Percentiles rank a stretch among this genome's conserved stretches.
Conservation (phyloP, 2,888 invertebrate genomes). For the Apamea sordens region DNA sequence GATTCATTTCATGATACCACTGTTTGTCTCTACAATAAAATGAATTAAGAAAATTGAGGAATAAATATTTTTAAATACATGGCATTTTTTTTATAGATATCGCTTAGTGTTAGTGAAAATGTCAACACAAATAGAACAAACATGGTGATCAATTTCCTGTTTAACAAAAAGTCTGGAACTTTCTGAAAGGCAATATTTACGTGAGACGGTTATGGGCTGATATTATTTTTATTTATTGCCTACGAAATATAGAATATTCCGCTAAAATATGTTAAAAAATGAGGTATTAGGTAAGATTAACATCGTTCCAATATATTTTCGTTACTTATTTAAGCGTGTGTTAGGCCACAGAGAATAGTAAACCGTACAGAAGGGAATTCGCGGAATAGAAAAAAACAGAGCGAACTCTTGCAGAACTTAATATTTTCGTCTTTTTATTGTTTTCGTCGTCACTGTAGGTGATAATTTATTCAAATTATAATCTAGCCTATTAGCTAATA, state of each 20-base stretch:
- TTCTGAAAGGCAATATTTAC: background rate
- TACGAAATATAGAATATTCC: background rate
- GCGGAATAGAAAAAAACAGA: no score
- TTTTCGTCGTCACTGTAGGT: background rate
- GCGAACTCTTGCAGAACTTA: no score
- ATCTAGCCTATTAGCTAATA: background rate
- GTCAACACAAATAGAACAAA: background rate
- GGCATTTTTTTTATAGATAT: background rate
- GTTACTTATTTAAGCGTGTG: constrained; percentile 38
- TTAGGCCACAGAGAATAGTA: constrained; percentile 5
- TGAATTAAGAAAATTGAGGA: no score
- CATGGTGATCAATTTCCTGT: background rate
- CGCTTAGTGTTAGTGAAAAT: background rate
- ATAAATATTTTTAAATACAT: no score
- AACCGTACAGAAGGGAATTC: background rate
- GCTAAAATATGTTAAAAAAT: constrained; percentile 17
- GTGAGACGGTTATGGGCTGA: background rate
- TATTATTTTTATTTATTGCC: constrained; percentile 38
- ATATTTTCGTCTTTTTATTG: background rate
- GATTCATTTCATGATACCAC: no score
- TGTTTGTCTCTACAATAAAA: no score
- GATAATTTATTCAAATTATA: background rate
- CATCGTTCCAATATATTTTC: constrained; percentile 34
- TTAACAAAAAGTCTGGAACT: background rate
- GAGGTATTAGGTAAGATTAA: constrained; percentile 19